Percentiles rank a stretch among this genome's conserved stretches.
Conservation (phyloP, 2,888 invertebrate genomes). For the Syrphus vitripennis region DNA sequence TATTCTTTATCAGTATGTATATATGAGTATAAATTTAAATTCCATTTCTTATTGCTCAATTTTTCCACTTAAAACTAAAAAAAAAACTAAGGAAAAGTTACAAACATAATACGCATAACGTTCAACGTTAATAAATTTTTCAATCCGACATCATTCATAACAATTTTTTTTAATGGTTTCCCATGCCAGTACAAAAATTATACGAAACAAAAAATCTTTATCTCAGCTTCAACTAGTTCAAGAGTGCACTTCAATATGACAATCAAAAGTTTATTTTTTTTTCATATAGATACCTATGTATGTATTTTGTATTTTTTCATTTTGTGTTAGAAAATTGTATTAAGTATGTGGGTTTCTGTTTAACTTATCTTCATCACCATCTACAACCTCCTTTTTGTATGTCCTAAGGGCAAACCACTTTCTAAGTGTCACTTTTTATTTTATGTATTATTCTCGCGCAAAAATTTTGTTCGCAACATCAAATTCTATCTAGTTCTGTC, state of each 20-base stretch:
- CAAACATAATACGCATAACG: neutral
- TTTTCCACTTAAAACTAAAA: neutral
- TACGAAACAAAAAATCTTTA: neutral
- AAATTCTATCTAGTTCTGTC: neutral
- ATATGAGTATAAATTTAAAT: too few species aligned
- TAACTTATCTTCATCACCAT: conserved; percentile 7
- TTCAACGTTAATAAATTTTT: neutral
- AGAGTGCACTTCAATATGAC: conserved; percentile 18
- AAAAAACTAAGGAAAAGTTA: neutral
- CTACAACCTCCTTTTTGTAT: neutral
- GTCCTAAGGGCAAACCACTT: conserved; percentile 25
- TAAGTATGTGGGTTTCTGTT: conserved; percentile 11
- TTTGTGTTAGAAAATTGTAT: neutral
- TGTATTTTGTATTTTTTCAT: neutral
- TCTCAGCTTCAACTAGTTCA: conserved; percentile 8
- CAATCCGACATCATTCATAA: neutral
- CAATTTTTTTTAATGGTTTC: neutral
- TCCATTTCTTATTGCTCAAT: too few species aligned
- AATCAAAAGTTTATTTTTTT: conserved; percentile 6
- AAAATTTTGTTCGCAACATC: conserved; percentile 43
- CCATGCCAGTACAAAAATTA: too few species aligned
- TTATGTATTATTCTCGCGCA: conserved; percentile 29
- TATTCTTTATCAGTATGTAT: too few species aligned
- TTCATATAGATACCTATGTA: too few species aligned
- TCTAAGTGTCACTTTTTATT: conserved; percentile 45